These are phyloP conservation scores for Globodera rostochiensis DNA, from an alignment of 1,140 invertebrate genomes.

Conservation along the genomic window DNA sequence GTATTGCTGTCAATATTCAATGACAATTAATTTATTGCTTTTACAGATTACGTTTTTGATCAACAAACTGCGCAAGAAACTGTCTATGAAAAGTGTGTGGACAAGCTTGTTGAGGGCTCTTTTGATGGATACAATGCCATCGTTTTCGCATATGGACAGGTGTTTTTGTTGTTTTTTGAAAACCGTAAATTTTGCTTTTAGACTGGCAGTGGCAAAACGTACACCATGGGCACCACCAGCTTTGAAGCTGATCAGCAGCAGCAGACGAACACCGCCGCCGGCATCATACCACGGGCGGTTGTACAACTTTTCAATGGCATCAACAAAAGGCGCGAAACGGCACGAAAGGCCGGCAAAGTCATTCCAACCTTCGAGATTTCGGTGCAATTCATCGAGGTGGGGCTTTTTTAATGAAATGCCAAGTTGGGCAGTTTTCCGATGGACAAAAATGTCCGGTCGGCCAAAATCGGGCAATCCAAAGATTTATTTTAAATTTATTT, in stretches of 20 bases:
- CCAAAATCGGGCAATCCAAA: too few relatives aligned
- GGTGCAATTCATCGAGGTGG: slow-evolving; percentile 65
- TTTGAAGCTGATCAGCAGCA: slow-evolving; percentile 79
- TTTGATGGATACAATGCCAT: slow-evolving; percentile 60
- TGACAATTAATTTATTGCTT: too few relatives aligned
- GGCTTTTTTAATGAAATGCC: slow-evolving; percentile 49
- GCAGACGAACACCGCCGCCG: slow-evolving; percentile 34
- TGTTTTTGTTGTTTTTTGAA: slow-evolving; percentile 65
- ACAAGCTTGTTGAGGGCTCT: too few relatives aligned
- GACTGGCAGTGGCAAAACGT: too few relatives aligned
- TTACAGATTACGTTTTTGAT: slow-evolving; percentile 78
- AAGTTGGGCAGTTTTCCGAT: too few relatives aligned
- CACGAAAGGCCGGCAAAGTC: slow-evolving; percentile 63
- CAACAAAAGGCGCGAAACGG: slow-evolving; percentile 55
- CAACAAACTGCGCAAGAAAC: slow-evolving; percentile 74
- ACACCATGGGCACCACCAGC: slow-evolving; percentile 73
- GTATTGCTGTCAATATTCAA: too few relatives aligned
- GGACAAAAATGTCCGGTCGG: too few relatives aligned
- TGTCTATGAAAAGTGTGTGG: slow-evolving; percentile 70
- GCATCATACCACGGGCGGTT: slow-evolving; percentile 69
- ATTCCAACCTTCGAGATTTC: slow-evolving; percentile 66
- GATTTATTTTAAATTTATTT: too few relatives aligned
- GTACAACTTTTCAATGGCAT: slow-evolving; percentile 68
- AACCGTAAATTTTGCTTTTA: slow-evolving; percentile 77
- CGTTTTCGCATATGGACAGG: slow-evolving; percentile 70